Base-by-base conservation (phyloP, 2,888 invertebrate genomes). In the Ethmia dodecea region DNA sequence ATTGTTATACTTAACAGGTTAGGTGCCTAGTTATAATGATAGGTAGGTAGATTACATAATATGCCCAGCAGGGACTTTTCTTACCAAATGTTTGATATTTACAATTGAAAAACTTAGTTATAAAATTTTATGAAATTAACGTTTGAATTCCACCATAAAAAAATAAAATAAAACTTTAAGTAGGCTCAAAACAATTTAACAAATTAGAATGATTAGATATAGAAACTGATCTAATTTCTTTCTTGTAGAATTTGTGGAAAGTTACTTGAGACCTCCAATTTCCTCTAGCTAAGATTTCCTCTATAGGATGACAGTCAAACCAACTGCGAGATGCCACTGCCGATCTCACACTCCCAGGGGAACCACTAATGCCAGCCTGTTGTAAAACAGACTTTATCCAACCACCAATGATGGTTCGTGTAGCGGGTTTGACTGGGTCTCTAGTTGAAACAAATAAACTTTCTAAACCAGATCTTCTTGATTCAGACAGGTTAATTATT, bases 251-350 rank as follows among this genome's bases (percentile, higher is more conserved):
- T 10, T 28, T 31, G 2, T 6, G 6, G 18, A 42, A 45, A 4
- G 38, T 42, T 15, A 33, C 35, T 0, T 5, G 3, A 0, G 34
- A 35, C 13, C 20, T 20, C 54, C 50, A 54, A 25, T 52, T 52
- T 2, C 43, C 50, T 11, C 41, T 39, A 0, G 47, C 18, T 5
- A 55, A 13, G 2, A 53, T 45, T 2, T 52, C 46, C 11, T 52
- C 49, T n/a, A 49, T 2, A 6, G 45, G 38, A 20, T 31, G 22
- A 13, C 47, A 44, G 2, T 48, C 37, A 1, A 35, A n/a, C 46
- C 46, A 55, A 14, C 32, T 43, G 29, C 38, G 40, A 1, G 51
- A 53, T 3, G 53, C 52, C 1, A 52, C 51, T 0, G 49, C 49
- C 4, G 52, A 43, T 0, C 52, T 25, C 2, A 46, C 13, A n/a